Conservation (phyloP, 2,888 invertebrate species). For the Aproaerema taeniolella region DNA sequence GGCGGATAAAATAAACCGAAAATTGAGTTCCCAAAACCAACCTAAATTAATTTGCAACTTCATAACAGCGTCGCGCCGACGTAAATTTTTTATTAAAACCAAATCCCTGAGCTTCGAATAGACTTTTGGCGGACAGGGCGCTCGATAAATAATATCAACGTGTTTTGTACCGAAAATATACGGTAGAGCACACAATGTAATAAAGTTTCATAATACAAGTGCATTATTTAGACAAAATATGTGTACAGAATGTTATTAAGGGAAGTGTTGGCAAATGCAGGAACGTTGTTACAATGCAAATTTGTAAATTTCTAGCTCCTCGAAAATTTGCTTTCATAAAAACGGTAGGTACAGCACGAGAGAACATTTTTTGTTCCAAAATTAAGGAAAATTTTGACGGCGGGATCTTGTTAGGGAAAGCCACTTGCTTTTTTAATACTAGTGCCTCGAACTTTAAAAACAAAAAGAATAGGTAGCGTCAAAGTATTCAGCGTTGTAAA, state of each 20-base stretch:
- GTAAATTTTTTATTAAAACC: constrained; percentile 61
- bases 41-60: constrained; percentile 74
- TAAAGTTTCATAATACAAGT: background rate
- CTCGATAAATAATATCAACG: constrained; percentile 29
- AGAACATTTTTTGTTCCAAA: no score
- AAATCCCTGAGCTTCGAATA: constrained; percentile 43
- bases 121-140: constrained; percentile 25
- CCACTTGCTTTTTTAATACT: no score
- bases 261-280: constrained; percentile 2
- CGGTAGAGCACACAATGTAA: background rate
- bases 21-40: constrained; percentile 70
- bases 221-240: constrained; percentile 2
- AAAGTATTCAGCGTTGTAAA: no score
- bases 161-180: constrained; percentile 3
- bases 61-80: constrained; percentile 61
- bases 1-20: constrained; percentile 70
- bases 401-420: no score
- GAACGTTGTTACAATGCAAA: constrained; percentile 28
- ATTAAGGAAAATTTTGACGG: no score
- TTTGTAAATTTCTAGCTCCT: constrained; percentile 30
- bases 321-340: constrained; percentile 13
- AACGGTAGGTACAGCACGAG: no score
- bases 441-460: no score
- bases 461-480: no score
- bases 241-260: constrained; percentile 4